A percentile compares a stretch with the other conserved stretches of the same genome.
These are phyloP conservation scores for Mythimna vitellina DNA, from an alignment of 2,888 invertebrate genomes.

Conservation along the genomic window DNA sequence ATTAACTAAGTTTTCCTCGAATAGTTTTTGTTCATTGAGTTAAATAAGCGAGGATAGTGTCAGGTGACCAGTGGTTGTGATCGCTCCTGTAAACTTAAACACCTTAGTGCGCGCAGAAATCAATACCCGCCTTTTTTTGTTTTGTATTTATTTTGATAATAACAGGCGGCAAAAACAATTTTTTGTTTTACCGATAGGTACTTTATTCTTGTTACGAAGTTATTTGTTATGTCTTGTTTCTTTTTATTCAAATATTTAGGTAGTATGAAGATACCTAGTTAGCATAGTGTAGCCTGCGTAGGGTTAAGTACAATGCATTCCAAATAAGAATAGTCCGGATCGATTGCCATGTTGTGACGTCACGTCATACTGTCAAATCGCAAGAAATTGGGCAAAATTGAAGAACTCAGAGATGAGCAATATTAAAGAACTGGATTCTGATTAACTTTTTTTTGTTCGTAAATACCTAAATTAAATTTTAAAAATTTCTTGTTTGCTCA, in stretches of 20 bases:
- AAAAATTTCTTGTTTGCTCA: too few relatives aligned
- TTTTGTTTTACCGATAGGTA: background rate
- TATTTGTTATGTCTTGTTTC: background rate
- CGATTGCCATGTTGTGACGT: too few relatives aligned
- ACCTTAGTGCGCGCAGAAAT: slow-evolving; percentile 30
- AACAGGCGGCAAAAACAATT: background rate
- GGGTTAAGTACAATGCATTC: too few relatives aligned
- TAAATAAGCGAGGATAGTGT: slow-evolving; percentile 1
- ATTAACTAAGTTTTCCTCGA: slow-evolving; percentile 7
- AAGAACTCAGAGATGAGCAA: too few relatives aligned
- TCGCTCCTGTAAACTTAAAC: slow-evolving; percentile 5
- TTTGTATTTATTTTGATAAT: background rate
- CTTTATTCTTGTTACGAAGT: background rate
- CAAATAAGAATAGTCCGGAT: too few relatives aligned
- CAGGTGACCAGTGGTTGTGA: slow-evolving; percentile 34
- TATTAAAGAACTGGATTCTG: too few relatives aligned
- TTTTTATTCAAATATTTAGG: background rate
- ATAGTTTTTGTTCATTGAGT: background rate
- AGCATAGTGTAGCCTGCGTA: background rate
- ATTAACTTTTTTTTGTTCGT: too few relatives aligned
- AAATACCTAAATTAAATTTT: too few relatives aligned
- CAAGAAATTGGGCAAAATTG: too few relatives aligned
- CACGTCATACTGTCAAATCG: too few relatives aligned
- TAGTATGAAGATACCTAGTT: background rate
- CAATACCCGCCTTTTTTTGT: slow-evolving; percentile 21